Base-by-base conservation (phyloP, 1,140 invertebrate species). In the Acromyrmex charruanus region DNA sequence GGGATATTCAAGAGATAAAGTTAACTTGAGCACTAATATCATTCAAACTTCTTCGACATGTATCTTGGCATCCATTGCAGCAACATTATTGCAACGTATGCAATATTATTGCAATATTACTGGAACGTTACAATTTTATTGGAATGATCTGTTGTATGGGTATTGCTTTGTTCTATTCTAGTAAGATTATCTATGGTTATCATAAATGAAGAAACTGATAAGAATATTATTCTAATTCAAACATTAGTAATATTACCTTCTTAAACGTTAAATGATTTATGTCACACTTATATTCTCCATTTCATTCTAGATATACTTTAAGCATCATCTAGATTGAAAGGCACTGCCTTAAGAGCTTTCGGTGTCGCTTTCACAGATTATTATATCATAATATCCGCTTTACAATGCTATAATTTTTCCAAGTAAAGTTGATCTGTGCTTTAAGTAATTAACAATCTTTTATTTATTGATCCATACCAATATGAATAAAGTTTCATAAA, bases 271-370 rank as follows among this genome's bases (percentile, higher is more conserved):
- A 82, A 72, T n/a, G 31, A 3, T 72, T 58, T 35, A 3, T 21
- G 18, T 68, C 63, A 16, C 39, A 44, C 12, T 72, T 18, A 3
- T 74, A 72, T 31, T 72, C 6, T n/a, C 21, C 10, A 21, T 74
- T 82, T 82, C 44, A 82, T 82, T n/a, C 31, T 61, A 72, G 28
- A 58, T 72, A 68, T 25, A 49, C 35, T 82, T 72, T 72, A 82
- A 72, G 39, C 18, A 28, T 39, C 39, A 58, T 16, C 25, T 21
- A 82, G 18, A 61, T 74, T 82, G 55, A 82, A 82, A 49, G n/a
- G 25, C 35, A 53, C 66, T 49, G 79, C 35, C 14, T 82, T 72
- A 82, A 72, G 25, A 82, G 39, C 39, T 77, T 25, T 21, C 25
- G 18, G 14, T 79, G 21, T 31, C 25, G 68, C 55, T 72, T 74